These are phyloP conservation scores for Crenichthys baileyi DNA, from an alignment of 2,797 vertebrate species.

Conservation along the genomic window DNA sequence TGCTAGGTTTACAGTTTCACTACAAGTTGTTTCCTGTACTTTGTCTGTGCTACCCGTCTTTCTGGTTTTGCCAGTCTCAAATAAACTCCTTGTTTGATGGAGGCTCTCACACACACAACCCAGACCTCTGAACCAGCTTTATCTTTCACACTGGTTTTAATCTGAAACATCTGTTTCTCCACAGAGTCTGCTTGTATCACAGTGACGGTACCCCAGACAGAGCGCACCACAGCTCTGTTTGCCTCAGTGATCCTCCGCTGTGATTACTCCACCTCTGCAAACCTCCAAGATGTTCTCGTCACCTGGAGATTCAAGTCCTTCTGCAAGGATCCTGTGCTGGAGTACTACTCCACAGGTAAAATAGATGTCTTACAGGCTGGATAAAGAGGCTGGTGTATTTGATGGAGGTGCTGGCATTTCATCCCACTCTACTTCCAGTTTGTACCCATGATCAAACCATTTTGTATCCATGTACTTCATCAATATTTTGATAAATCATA, in stretches of 20 bases:
- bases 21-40: constrained; percentile 64
- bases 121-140: neutral
- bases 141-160: neutral
- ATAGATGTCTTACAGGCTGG: no score
- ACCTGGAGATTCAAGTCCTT: constrained; percentile 95
- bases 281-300: constrained; percentile 88
- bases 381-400: neutral
- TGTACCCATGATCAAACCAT: neutral
- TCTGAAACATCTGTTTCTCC: constrained; percentile 1
- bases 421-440: neutral
- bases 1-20: constrained; percentile 57
- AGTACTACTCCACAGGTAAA: constrained; percentile 89
- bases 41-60: constrained; percentile 69
- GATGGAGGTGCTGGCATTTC: neutral
- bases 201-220: constrained; percentile 62
- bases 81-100: constrained; percentile 23
- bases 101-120: constrained; percentile 14
- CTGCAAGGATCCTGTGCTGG: constrained; percentile 94
- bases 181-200: constrained; percentile 69
- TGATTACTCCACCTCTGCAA: constrained; percentile 92
- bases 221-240: constrained; percentile 84
- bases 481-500: neutral
- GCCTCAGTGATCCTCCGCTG: constrained; percentile 85
- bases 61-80: constrained; percentile 73
- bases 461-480: neutral